Evolutionary conservation across 2,888 invertebrate genomes (phyloP), one percentile per base, ranked within the genome.

Genomic region (Oscheius sp.): DNA sequence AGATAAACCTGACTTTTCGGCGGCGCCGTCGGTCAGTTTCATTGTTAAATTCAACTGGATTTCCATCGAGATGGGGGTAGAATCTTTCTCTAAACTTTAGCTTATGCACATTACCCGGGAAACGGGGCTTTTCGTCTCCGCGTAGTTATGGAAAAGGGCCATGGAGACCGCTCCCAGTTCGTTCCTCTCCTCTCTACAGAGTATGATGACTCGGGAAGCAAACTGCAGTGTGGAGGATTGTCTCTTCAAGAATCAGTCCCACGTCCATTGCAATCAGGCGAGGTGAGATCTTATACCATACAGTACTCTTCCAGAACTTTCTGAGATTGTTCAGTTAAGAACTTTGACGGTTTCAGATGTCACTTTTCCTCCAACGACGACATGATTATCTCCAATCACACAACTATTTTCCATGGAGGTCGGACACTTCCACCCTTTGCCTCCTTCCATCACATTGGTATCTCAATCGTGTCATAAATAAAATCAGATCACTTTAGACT

Each of bases 341-440:
- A 21, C 21, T 21, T 21, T 21, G 21, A 21, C 21, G 42, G 3
- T 7, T 79, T 29, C 70, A 79, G 79, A 10, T 81, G 81, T 48
- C 70, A 79, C 47, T 81, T 81, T 42, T 75, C 81, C 10, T 73
- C 81, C 7, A 77, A 81, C 37, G 81, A 81, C 50, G 63, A 79
- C 21, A 62, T 81, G 35, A 63, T 81, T 13, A 77, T 79, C 47
- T 62, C 74, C 21, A 81, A 81, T n/a, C 81, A 81, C 58, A 13
- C 76, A 5, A 53, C 75, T 1, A 58, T 79, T 11, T 79, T 81
- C 48, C 81, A 81, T 53, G 50, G 57, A 1, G 68, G 60, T 5
- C 35, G 68, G 2, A n/a, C 57, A 1, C 42, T 73, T 11, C 63
- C 73, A 1, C 42, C 65, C 37, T 50, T 63, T 21, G 35, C 63